Evolutionary conservation across 2,797 vertebrate species (phyloP), one percentile per base, ranked within the genome.

Genomic region (Lithobates sylvaticus): DNA sequence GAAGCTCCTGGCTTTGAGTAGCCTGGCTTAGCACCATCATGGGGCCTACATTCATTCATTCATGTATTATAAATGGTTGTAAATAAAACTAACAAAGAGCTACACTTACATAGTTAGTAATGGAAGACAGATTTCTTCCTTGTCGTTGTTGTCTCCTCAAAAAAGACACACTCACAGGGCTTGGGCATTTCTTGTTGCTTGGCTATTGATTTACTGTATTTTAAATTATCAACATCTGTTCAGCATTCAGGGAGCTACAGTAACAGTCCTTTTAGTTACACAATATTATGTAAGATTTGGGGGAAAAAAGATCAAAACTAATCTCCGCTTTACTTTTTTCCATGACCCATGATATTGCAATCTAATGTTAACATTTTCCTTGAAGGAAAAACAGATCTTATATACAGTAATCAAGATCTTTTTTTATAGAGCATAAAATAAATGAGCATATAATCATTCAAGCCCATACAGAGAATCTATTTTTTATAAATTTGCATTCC

Each of bases 191-290:
- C 77, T 65, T 65, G 64, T 83, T 10, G 61, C 27, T 9, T 68
- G 23, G 42, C 18, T 34, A 50, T 83, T 83, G 82, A 84, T 76
- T 76, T 84, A 84, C 44, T 54, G 65, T 8, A 9, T 50, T 58
- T 67, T 76, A 76, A 76, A 76, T 69, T 21, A 69, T 13, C 32
- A 84, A 84, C 82, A 84, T 84, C 64, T 76, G 65, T 84, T 84
- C 29, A 32, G 32, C 29, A 69, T 50, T 36, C 64, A 70, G 44
- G 47, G 23, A 50, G 34, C 65, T 69, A 50, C 42, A 69, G 9
- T 68, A 69, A 47, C 64, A 68, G 34, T n/a, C 23, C 0, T 13
- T 42, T 65, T 42, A 39, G 21, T 65, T 64, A 78, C 12, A 26
- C 76, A 44, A 42, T 34, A 13, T 50, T 69, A 50, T 79, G 65